Base-by-base conservation (phyloP, 2,888 invertebrate genomes). In the Drosophila tanythrix region DNA sequence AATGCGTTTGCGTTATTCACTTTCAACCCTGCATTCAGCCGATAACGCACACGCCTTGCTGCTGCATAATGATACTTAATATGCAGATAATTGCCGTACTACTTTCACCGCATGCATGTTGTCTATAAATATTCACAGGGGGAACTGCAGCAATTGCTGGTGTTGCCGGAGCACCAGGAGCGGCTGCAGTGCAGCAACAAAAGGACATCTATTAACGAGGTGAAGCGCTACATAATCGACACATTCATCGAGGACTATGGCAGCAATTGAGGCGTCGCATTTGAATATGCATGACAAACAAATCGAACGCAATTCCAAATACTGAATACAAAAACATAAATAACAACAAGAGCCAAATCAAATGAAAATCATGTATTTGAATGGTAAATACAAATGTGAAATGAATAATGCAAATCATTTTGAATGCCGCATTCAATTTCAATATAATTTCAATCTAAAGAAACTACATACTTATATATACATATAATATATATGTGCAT, bases 211-310 rank as follows among this genome's bases (percentile, higher is more conserved):
- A 93, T 93, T 79, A 93, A 93, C 77, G 93, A 93, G 87, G 93
- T 93, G 35, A 93, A 93, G 82, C 91, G 93, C 55, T 93, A 93
- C 63, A 93, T 93, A 61, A 93, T 93, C 75, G 93, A 93, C 79
- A 93, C 93, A 71, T 93, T 93, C 76, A 93, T 93, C 75, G 93
- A 92, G 82, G 93, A 93, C 78, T 93, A 93, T 70, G 90, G 88
- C 63, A 86, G 87, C 76, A 93, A 93, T 83, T 92, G 90, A 87
- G 48, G 69, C 58, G 59, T 51, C 18, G 7, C 31, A 60, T 27
- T 65, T 46, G 48, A 64, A 70, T 67, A 57, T 57, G 55, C 53
- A 65, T 27, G 15, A 43, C 51, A 56, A 70, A 52, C 48, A 79
- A 69, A 64, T 48, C 43, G 51, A 52, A 62, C 67, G 62, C 51